Conservation (phyloP, 1,140 invertebrate species). For the Harlomillsia oculata region DNA sequence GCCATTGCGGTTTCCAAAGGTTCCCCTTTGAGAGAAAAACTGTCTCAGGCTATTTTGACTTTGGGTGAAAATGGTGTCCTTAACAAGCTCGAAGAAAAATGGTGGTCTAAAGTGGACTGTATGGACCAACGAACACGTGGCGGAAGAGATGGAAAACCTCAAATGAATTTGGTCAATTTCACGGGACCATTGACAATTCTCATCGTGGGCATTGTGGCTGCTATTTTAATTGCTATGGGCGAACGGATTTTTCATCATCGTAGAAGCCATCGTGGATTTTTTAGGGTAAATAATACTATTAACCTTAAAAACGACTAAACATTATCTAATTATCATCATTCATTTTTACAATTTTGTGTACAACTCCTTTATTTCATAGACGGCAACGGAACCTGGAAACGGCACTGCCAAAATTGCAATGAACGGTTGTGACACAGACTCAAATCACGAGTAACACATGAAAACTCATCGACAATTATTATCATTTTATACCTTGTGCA, state of each 20-base stretch:
- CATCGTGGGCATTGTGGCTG: slow-evolving; percentile 27
- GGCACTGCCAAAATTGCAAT: slow-evolving; percentile 34
- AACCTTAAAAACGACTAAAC: not conserved
- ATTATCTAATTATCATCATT: not conserved
- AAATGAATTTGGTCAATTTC: slow-evolving; percentile 30
- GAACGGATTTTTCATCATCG: slow-evolving; percentile 33
- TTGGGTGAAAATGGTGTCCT: slow-evolving; percentile 30
- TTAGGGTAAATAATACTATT: slow-evolving; percentile 24
- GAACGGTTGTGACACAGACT: slow-evolving; percentile 29
- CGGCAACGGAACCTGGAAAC: slow-evolving; percentile 26
- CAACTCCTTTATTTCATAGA: slow-evolving; percentile 16
- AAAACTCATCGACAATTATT: too few relatives aligned
- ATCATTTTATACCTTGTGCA: too few relatives aligned
- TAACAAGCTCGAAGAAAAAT: slow-evolving; percentile 31
- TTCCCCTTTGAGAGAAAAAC: slow-evolving; percentile 30
- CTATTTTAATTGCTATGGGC: slow-evolving; percentile 30
- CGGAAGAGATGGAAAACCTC: slow-evolving; percentile 17
- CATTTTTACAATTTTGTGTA: not conserved
- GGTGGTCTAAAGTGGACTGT: slow-evolving; percentile 24
- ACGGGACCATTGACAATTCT: slow-evolving; percentile 32
- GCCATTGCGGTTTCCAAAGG: slow-evolving; percentile 30
- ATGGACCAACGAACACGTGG: too few relatives aligned
- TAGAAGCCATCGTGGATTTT: slow-evolving; percentile 34
- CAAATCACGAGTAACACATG: slow-evolving; percentile 13
- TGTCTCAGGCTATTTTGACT: slow-evolving; percentile 29